A percentile compares a stretch with the other conserved stretches of the same genome.
phyloP scores from a whole-genome alignment of 1,140 invertebrate species.

The Drosophila virilis region DNA sequence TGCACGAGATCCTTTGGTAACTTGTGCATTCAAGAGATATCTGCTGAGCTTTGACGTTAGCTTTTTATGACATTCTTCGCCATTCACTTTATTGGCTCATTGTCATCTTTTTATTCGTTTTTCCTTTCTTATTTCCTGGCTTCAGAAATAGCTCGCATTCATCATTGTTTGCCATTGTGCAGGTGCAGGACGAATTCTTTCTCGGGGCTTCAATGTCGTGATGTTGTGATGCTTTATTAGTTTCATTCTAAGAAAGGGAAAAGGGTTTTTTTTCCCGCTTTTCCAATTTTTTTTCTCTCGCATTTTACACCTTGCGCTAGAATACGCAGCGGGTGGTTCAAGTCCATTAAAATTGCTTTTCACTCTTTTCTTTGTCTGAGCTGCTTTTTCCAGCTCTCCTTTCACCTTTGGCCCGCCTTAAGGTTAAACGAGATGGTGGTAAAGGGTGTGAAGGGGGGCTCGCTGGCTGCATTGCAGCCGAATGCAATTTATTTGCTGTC shows the following conservation, averaged over 20 bases:
- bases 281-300: not conserved
- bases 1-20: not conserved
- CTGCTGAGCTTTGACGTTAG: conserved; percentile 1
- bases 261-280: not conserved
- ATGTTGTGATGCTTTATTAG: conserved; percentile 32
- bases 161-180: conserved; percentile 3
- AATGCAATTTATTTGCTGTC: conserved; percentile 83
- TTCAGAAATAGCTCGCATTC: conserved; percentile 16
- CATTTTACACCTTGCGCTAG: conserved; percentile 55
- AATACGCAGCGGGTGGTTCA: conserved; percentile 49
- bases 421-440: no score
- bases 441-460: not conserved
- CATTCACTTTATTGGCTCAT: conserved; percentile 11
- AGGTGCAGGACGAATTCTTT: not conserved
- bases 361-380: conserved; percentile 9
- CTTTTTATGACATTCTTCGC: conserved; percentile 21
- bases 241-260: conserved; percentile 12
- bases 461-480: conserved; percentile 48
- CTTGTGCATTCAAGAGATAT: conserved; percentile 6
- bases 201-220: conserved; percentile 1
- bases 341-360: conserved; percentile 71
- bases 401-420: conserved; percentile 14
- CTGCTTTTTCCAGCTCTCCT: conserved; percentile 24
- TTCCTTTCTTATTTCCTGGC: not conserved
- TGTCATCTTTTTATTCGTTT: not conserved